These are phyloP conservation scores for Pocillopora meandrina DNA, from an alignment of 92 coral and sea anemone species.

Conservation along the genomic window DNA sequence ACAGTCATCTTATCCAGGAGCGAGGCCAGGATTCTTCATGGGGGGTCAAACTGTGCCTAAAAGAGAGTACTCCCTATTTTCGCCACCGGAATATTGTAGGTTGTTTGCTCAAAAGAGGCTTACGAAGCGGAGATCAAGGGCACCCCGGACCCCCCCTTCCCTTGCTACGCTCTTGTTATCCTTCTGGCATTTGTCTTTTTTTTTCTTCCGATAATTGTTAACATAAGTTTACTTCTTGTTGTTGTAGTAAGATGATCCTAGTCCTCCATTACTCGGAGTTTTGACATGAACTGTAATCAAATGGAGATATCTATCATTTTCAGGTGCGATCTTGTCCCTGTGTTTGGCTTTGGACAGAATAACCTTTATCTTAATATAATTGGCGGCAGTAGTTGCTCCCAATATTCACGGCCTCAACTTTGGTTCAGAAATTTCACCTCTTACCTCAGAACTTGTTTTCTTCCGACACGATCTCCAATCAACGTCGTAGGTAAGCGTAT, in stretches of 20 bases:
- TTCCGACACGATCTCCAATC: conserved; percentile 71
- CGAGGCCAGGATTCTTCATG: too few species aligned
- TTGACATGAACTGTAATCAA: neutral
- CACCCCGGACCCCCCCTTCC: too few species aligned
- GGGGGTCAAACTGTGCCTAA: too few species aligned
- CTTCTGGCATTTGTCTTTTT: too few species aligned
- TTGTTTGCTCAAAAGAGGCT: too few species aligned
- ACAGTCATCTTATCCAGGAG: too few species aligned
- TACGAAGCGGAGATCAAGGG: too few species aligned
- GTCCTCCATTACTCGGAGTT: neutral
- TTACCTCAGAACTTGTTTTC: conserved; percentile 46
- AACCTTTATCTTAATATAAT: conserved; percentile 49
- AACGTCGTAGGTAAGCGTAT: conserved; percentile 58
- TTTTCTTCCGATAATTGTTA: too few species aligned
- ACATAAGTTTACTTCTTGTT: neutral
- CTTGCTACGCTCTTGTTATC: too few species aligned
- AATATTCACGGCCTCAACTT: conserved; percentile 35
- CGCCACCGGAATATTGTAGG: too few species aligned
- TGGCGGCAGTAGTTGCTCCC: conserved; percentile 45
- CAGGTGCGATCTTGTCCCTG: conserved; percentile 88
- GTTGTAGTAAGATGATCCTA: neutral
- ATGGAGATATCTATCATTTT: neutral
- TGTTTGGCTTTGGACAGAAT: conserved; percentile 93
- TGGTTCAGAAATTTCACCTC: conserved; percentile 42
- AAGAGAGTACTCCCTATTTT: too few species aligned